phyloP scores from a whole-genome alignment of 2,113 vertebrate species.

The Microcebus ravelobensis region DNA sequence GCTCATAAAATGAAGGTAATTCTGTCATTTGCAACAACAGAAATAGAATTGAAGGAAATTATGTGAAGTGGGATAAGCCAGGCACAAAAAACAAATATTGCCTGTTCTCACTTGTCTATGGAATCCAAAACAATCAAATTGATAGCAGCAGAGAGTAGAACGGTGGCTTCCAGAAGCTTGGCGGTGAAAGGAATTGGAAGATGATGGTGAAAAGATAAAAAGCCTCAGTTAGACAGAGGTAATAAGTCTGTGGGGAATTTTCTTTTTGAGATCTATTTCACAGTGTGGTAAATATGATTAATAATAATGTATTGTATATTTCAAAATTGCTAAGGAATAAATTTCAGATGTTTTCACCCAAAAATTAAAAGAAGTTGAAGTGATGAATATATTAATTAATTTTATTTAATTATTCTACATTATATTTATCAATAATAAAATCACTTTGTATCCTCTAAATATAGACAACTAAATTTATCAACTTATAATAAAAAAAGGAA shows the following conservation, averaged over 20 bases:
- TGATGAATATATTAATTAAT: background rate
- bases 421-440: background rate
- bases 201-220: background rate
- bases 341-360: background rate
- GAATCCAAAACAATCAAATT: background rate
- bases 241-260: background rate
- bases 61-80: background rate
- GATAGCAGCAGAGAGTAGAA: background rate
- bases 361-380: background rate
- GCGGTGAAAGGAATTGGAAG: too few species aligned
- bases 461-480: background rate
- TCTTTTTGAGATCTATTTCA: background rate
- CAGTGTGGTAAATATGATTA: background rate
- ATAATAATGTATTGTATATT: background rate
- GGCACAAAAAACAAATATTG: background rate
- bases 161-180: background rate
- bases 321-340: background rate
- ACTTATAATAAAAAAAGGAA: background rate
- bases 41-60: background rate
- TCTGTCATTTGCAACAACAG: background rate
- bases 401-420: background rate
- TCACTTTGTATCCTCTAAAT: background rate
- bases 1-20: background rate
- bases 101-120: background rate
- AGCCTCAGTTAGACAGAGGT: background rate